A percentile compares a stretch with the other conserved stretches of the same genome.
Conservation (phyloP, 2,797 vertebrate genomes). For the Aplochiton taeniatus region DNA sequence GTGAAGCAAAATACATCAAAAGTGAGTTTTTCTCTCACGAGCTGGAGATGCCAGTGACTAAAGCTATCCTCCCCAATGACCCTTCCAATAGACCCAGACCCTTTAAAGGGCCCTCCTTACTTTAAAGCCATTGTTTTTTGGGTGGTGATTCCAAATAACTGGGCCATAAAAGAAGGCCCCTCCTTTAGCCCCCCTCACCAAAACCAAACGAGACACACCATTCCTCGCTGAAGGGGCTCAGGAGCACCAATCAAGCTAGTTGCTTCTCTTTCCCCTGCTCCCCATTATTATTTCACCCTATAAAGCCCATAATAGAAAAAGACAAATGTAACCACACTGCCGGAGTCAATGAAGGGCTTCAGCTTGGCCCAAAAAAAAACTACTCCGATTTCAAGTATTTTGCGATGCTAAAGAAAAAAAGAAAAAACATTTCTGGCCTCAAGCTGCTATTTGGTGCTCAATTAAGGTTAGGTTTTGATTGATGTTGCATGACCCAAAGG, state of each 20-base stretch:
- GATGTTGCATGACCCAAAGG: conserved; percentile 45
- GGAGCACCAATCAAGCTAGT: conserved; percentile 67
- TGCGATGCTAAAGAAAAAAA: conserved; percentile 46
- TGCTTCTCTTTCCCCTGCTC: conserved; percentile 51
- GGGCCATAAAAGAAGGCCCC: conserved; percentile 54
- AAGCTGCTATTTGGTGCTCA: conserved; percentile 28
- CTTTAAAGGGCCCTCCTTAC: conserved; percentile 33
- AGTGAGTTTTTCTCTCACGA: background rate
- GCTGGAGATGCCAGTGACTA: conserved; percentile 17
- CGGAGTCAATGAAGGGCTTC: conserved; percentile 45
- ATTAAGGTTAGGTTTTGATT: conserved; percentile 24
- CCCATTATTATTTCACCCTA: conserved; percentile 57
- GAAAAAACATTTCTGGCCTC: conserved; percentile 28
- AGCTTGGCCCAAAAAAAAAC: conserved; percentile 38
- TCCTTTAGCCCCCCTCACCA: conserved; percentile 50
- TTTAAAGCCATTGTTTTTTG: conserved; percentile 47
- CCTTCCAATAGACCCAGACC: conserved; percentile 25
- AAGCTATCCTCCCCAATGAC: conserved; percentile 20
- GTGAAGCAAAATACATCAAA: background rate
- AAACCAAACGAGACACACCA: conserved; percentile 31
- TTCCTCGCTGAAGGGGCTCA: conserved; percentile 54
- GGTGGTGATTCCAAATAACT: conserved; percentile 51
- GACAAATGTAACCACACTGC: conserved; percentile 45
- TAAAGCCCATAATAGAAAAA: conserved; percentile 61
- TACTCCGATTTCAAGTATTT: conserved; percentile 58